Percentiles rank a stretch among this genome's conserved stretches.
These are phyloP conservation scores for Hypomecis atomaria DNA, from an alignment of 2,888 invertebrate genomes.

Conservation along the genomic window DNA sequence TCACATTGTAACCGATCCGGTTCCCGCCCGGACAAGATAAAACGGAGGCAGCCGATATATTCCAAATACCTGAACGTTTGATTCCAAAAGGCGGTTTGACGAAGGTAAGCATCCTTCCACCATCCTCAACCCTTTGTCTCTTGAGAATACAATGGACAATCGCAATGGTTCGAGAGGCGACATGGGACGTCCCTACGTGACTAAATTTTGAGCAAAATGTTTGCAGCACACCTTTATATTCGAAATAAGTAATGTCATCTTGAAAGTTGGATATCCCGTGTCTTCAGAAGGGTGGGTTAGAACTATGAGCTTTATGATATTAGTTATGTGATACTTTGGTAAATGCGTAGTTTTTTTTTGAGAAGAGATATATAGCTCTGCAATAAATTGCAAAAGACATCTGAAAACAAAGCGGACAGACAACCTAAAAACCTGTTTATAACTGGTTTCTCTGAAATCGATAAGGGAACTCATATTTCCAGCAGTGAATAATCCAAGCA, in stretches of 20 bases:
- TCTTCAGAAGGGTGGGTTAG: conserved; percentile 36
- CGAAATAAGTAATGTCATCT: conserved; percentile 78
- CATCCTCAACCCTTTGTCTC: conserved; percentile 82
- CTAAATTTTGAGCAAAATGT: conserved; percentile 81
- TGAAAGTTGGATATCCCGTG: conserved; percentile 56
- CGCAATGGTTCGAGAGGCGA: conserved; percentile 78
- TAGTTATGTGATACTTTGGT: conserved; percentile 21
- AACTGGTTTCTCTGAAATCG: too few relatives aligned
- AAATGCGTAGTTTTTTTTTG: neutral
- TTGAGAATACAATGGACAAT: conserved; percentile 81
- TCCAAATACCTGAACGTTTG: conserved; percentile 73
- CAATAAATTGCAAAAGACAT: too few relatives aligned
- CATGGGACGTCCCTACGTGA: conserved; percentile 81
- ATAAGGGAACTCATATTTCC: too few relatives aligned
- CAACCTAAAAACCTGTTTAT: too few relatives aligned
- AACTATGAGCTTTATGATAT: conserved; percentile 25
- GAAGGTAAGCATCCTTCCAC: conserved; percentile 74
- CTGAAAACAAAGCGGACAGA: too few relatives aligned
- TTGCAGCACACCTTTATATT: conserved; percentile 67
- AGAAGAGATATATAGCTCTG: too few relatives aligned
- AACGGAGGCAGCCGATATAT: conserved; percentile 59
- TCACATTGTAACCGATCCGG: conserved; percentile 43
- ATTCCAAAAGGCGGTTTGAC: conserved; percentile 77
- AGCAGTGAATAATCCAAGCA: too few relatives aligned
- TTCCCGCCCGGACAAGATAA: conserved; percentile 40